A percentile compares a stretch with the other conserved stretches of the same genome.
phyloP scores from a whole-genome alignment of 2,797 vertebrate species.

The Bradypodion ventrale region DNA sequence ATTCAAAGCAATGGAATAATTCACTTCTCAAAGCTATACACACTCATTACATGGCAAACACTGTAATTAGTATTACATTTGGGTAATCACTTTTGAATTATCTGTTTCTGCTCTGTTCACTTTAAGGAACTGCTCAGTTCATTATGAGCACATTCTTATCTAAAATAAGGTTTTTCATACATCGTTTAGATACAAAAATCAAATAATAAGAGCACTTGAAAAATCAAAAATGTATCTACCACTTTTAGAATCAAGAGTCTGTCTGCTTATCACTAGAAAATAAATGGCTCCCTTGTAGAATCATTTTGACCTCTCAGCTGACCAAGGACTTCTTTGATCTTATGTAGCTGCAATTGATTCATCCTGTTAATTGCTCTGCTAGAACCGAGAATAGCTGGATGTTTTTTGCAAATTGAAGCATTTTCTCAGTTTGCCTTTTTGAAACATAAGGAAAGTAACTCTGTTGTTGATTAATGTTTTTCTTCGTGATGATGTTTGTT shows the following conservation, averaged over 20 bases:
- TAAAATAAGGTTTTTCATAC: slow-evolving; percentile 41
- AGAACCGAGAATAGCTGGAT: slow-evolving; percentile 62
- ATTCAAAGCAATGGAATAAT: slow-evolving; percentile 1
- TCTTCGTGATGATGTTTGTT: no score
- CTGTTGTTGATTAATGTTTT: background rate
- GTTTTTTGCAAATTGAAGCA: slow-evolving; percentile 40
- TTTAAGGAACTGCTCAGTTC: background rate
- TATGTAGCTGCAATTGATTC: slow-evolving; percentile 60
- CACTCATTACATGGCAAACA: background rate
- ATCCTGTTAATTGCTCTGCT: slow-evolving; percentile 64
- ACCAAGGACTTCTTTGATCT: slow-evolving; percentile 66
- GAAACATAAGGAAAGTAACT: slow-evolving; percentile 43
- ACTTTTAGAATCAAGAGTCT: slow-evolving; percentile 61
- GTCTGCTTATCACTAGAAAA: slow-evolving; percentile 8
- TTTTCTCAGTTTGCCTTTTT: slow-evolving; percentile 44
- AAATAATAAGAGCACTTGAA: slow-evolving; percentile 38
- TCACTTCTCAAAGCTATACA: background rate
- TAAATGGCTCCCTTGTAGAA: slow-evolving; percentile 60
- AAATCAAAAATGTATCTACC: slow-evolving; percentile 48
- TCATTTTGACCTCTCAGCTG: slow-evolving; percentile 55
- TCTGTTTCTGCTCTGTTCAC: background rate
- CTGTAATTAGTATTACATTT: background rate
- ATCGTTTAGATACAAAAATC: slow-evolving; percentile 32
- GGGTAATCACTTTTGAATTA: slow-evolving; percentile 33
- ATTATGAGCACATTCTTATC: slow-evolving; percentile 46